Base-by-base conservation (phyloP, 1,140 invertebrate species). In the Leptinotarsa texana region DNA sequence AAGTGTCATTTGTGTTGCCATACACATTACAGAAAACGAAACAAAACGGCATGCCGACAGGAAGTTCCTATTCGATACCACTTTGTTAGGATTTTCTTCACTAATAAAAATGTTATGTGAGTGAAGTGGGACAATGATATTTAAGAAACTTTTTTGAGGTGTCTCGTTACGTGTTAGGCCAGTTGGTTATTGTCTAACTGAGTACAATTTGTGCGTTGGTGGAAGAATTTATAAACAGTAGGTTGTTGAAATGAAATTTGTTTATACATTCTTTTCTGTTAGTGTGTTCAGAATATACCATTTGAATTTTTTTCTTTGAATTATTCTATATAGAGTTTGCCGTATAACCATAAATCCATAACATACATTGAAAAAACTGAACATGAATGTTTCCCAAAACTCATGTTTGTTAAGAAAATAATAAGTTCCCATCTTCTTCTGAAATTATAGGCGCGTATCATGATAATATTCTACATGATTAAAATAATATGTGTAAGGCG, bases 401-500 rank as follows among this genome's bases (percentile, higher is more conserved):
- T 62, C 1, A 62, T 22, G 63, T 65, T 24, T 27, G 63, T n/a
- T 65, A 65, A 11, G 3, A 33, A 65, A 65, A 65, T 65, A 65
- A 65, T 65, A 21, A 27, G 63, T 15, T 65, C 17, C 24, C 6
- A 65, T n/a, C 15, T 65, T 65, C 18, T 33, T 27, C 21, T 65
- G 63, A 33, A 65, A 65, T 65, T 65, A 65, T 65, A 65, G 63
- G 27, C 11, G 63, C 3, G 17, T 65, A 65, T 15, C 21, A 42
- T 65, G 13, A 3, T 18, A 65, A 65, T 65, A 65, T 65, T 65
- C 63, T 21, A 21, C 63, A 21, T 65, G 63, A 65, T 65, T 65
- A 65, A 62, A 65, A 65, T 65, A 22, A 65, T 65, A 65, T 33
- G 63, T 65, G 21, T 65, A 65, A 22, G 63, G 63, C 4, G 22